Evolutionary conservation across 2,113 vertebrate species (phyloP).

Genomic region (Polyodon spathula): DNA sequence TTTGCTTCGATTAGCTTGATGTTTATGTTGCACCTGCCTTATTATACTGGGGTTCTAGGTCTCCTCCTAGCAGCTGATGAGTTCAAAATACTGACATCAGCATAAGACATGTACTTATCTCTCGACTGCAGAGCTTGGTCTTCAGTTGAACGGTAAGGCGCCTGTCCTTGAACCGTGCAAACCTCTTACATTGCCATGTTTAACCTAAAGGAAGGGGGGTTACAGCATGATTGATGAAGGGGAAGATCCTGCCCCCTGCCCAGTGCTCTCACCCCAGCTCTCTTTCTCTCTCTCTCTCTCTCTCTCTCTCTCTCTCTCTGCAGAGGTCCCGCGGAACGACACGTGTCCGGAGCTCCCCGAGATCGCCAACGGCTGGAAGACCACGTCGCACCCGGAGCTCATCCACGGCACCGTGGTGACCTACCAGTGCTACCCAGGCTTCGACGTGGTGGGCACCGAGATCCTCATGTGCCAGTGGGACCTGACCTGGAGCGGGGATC

Average conservation of each 20-base stretch:
- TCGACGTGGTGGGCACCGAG: slow-evolving; percentile 73
- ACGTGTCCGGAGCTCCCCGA: slow-evolving; percentile 88
- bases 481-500: slow-evolving; percentile 84
- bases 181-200: no score
- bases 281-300: slow-evolving; percentile 4
- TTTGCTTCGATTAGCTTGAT: no score
- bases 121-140: no score
- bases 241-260: background rate
- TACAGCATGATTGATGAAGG: background rate
- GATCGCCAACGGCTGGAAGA: slow-evolving; percentile 90
- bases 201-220: no score
- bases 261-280: background rate
- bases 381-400: slow-evolving; percentile 78
- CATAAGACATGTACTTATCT: no score
- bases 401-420: slow-evolving; percentile 86
- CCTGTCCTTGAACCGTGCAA: no score
- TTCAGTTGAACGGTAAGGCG: no score
- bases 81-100: no score
- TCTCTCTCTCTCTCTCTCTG: background rate
- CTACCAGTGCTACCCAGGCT: slow-evolving; percentile 91
- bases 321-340: slow-evolving; percentile 89
- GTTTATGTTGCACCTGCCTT: no score
- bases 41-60: no score
- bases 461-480: slow-evolving; percentile 96
- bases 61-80: no score